Evolutionary conservation across 2,888 invertebrate genomes (phyloP), one percentile per base, ranked within the genome.

Genomic region (Volucella inanis): DNA sequence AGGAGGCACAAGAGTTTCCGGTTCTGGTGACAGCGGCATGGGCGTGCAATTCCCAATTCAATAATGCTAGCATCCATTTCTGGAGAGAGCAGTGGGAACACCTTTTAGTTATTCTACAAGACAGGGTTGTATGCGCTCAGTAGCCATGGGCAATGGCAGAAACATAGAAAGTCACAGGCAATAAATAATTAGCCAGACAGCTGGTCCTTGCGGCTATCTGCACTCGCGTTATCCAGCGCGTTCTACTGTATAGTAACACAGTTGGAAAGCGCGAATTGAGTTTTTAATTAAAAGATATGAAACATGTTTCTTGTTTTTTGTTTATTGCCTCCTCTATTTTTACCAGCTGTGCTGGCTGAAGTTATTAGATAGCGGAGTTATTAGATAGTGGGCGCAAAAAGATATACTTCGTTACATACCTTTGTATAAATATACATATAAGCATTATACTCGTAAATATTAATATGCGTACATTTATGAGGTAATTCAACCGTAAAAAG

Each of bases 241-340:
- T 64, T 85, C 15, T 50, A 67, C 49, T 85, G 50, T 81, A 67
- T 68, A 68, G 71, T 15, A 31, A 52, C 50, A 65, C 68, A 65
- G 75, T 67, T 77, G 76, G 71, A 52, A 81, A 85, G 72, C 81
- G 85, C 85, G 85, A 85, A 81, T 81, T 81, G 76, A 81, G 76
- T 85, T 85, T 85, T 85, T 85, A 85, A 85, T 85, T 85, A 85
- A 85, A 76, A 68, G 72, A 85, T 81, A 81, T 85, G 85, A 81
- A 81, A 55, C 85, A 81, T 81, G 71, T 72, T 68, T 55, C 55
- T 64, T 41, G 43, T n/a, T 68, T 47, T 15, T 9, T 47, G n/a
- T 45, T 15, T n/a, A 22, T 11, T 47, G 62, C 31, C 22, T 38
- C 49, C 74, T 41, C 18, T 55, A 10, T 31, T 55, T 41, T 22